A percentile compares a stretch with the other conserved stretches of the same genome.
Evolutionary conservation across 2,113 vertebrate species (phyloP).

Genomic region (Sinocyclocheilus maitianheensis): DNA sequence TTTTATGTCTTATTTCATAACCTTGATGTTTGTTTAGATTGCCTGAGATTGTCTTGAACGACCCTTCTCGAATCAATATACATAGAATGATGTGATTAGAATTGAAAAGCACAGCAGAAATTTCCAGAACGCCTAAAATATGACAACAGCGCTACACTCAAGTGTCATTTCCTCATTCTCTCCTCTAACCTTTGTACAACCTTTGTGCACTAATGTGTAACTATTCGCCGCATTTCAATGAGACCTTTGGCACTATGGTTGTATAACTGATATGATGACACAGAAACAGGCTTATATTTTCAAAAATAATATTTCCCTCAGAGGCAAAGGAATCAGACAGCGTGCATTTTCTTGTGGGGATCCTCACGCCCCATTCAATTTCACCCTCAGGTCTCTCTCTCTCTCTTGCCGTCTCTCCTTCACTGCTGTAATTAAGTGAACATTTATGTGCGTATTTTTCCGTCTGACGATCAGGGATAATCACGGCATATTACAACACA

Average conservation of each 20-base stretch:
- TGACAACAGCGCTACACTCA: neutral
- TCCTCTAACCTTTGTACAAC: slow-evolving; percentile 43
- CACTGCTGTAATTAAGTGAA: slow-evolving; percentile 51
- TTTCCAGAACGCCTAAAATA: neutral
- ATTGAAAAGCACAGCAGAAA: slow-evolving; percentile 21
- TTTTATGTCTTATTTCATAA: slow-evolving; percentile 45
- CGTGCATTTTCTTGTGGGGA: slow-evolving; percentile 21
- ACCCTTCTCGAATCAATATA: slow-evolving; percentile 22
- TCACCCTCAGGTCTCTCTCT: slow-evolving; percentile 31
- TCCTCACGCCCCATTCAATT: slow-evolving; percentile 37
- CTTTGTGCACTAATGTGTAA: slow-evolving; percentile 44
- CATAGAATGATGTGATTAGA: slow-evolving; percentile 27
- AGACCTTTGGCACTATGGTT: slow-evolving; percentile 49
- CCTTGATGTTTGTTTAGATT: slow-evolving; percentile 51
- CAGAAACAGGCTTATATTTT: slow-evolving; percentile 31
- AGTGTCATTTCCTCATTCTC: slow-evolving; percentile 30
- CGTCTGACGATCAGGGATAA: slow-evolving; percentile 54
- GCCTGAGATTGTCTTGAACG: slow-evolving; percentile 21
- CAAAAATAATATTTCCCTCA: slow-evolving; percentile 6
- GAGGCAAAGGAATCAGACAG: slow-evolving; percentile 37
- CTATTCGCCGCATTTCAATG: neutral
- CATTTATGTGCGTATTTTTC: slow-evolving; percentile 50
- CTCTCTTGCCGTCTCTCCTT: neutral
- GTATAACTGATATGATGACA: slow-evolving; percentile 35
- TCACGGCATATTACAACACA: slow-evolving; percentile 47